Evolutionary conservation across 1,140 invertebrate species (phyloP).

Genomic region (Cyclina sinensis): DNA sequence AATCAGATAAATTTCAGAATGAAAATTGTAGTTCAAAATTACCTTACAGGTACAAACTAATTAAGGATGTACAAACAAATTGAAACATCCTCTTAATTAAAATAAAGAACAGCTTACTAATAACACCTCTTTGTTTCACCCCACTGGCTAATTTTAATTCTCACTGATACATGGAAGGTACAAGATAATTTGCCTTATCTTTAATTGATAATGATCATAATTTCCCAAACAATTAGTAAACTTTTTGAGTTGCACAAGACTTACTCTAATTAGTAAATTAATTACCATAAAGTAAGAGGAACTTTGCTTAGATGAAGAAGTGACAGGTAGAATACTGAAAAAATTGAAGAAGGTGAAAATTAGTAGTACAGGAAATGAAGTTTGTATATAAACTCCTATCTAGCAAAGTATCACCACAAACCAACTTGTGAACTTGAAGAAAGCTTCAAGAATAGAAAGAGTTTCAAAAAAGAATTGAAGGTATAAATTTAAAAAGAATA

Average conservation of each 20-base stretch:
- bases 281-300: conserved; percentile 17
- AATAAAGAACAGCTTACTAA: conserved; percentile 14
- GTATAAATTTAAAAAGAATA: no score
- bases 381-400: conserved; percentile 27
- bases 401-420: conserved; percentile 8
- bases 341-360: conserved; percentile 51
- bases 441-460: background rate
- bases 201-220: conserved; percentile 35
- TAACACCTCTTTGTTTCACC: conserved; percentile 22
- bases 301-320: conserved; percentile 18
- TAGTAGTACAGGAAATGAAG: conserved; percentile 25
- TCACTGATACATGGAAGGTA: conserved; percentile 23
- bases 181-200: background rate
- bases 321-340: background rate
- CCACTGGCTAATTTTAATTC: background rate
- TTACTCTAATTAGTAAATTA: conserved; percentile 18
- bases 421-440: background rate
- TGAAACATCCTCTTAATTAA: background rate
- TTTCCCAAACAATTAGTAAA: conserved; percentile 28
- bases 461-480: no score
- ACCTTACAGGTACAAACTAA: background rate
- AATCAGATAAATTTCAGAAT: background rate
- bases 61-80: conserved; percentile 18
- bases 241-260: conserved; percentile 24
- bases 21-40: background rate